Base-by-base conservation (phyloP, 2,113 vertebrate species). In the Platysteira castanea region DNA sequence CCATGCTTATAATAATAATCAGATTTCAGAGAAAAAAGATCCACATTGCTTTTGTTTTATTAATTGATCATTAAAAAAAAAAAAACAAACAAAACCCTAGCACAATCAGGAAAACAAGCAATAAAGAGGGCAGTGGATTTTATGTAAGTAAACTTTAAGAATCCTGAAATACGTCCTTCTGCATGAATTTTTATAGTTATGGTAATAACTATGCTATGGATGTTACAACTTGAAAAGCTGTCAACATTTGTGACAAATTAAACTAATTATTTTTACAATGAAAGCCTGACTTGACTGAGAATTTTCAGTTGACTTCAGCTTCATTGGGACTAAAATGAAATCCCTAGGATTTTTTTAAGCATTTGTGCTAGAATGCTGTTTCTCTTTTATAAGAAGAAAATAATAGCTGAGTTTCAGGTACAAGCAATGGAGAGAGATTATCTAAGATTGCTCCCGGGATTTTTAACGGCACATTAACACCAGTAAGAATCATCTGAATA, bases 241-340 rank as follows among this genome's bases (percentile, higher is more conserved):
- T 84, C 84, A 94, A 67, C 44, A n/a, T 94, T 87, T 90, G 24
- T 82, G 74, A 52, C 78, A 82, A 82, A 92, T 75, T 74, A 63
- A 84, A 30, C 35, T 89, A 77, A 89, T 80, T 88, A 56, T 84
- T 88, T 88, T 83, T 73, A 85, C 31, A 49, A n/a, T 88, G 63
- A 86, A 86, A 94, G 20, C 22, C 52, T 87, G 81, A 84, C 52
- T 84, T 61, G n/a, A 91, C 69, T 94, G 68, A 74, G 54, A 91
- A 87, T 94, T 81, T 95, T 74, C 41, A 90, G 47, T 50, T 89
- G 23, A 50, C 50, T 90, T 96, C 63, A 49, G 16, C 39, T 84
- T 93, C 46, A 26, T 21, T 81, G 33, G 56, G 47, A 77, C 35
- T 84, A 37, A 81, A 89, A 84, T 65, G 49, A 87, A 83, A 94